These are phyloP conservation scores for Pan paniscus DNA, from an alignment of 2,113 vertebrate species.

Conservation along the genomic window DNA sequence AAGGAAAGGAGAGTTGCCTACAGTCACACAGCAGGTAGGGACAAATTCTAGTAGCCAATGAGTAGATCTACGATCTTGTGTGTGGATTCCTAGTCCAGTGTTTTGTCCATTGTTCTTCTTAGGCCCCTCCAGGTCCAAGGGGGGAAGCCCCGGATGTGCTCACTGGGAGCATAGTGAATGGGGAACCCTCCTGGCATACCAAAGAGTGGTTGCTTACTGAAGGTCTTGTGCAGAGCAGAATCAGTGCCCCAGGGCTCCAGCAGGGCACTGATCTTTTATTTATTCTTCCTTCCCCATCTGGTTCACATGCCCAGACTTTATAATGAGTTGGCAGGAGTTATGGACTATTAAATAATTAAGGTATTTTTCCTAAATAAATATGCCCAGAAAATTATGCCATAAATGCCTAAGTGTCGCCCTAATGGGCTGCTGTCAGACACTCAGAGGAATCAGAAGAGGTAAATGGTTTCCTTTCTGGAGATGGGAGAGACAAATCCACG, in stretches of 20 bases:
- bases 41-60: not conserved
- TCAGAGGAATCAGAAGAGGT: not conserved
- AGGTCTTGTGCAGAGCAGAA: not conserved
- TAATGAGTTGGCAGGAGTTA: constrained; percentile 44
- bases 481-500: not conserved
- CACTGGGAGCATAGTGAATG: not conserved
- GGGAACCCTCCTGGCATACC: not conserved
- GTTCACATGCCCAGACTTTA: not conserved
- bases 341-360: constrained; percentile 49
- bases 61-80: not conserved
- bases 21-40: not conserved
- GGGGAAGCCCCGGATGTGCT: no score
- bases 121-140: not conserved
- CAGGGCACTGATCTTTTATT: not conserved
- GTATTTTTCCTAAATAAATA: constrained; percentile 25
- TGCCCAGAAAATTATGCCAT: constrained; percentile 42
- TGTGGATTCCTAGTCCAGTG: not conserved
- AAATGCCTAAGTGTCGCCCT: not conserved
- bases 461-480: constrained; percentile 2
- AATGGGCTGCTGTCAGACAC: constrained; percentile 10
- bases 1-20: not conserved
- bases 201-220: not conserved
- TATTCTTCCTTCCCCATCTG: not conserved
- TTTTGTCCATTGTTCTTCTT: not conserved
- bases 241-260: not conserved